Base-by-base conservation (phyloP, 2,113 vertebrate genomes). In the Stomatorhinus ivindoensis region DNA sequence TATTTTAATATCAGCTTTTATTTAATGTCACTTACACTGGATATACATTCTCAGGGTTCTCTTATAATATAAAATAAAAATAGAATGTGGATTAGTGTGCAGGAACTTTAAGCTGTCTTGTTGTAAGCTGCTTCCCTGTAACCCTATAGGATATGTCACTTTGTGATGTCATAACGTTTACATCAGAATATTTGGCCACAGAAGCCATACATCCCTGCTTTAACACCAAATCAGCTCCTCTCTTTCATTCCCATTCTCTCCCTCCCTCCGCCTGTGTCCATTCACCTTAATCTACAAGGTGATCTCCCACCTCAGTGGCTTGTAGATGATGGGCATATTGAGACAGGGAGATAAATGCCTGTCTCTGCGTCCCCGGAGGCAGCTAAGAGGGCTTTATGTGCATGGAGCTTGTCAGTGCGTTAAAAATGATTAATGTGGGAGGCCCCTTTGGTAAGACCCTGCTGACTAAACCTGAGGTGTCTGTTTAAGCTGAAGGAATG, bases 251-350 rank as follows among this genome's bases (percentile, higher is more conserved):
- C 35, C 15, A 19, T 42, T 80, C 17, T 80, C 73, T 80, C 73
- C 13, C 73, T 80, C 73, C 73, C 15, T 19, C 31, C 19, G 31
- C 31, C 4, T 42, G 31, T 80, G 73, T 27, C 73, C 73, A 80
- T 80, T 80, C 73, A 80, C 73, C 35, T 80, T 80, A 31, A 35
- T 80, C 73, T 80, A 80, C 73, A 80, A 80, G 73, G 73, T 80
- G 73, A 80, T 35, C 73, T 80, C 73, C 73, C 73, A 80, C 73
- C 73, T 39, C 73, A 80, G 73, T 80, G 73, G 35, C 35, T 42
- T 80, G 73, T 80, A 42, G 35, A 80, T 80, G 73, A 80, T 42
- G 73, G 73, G 73, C 15, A 80, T 80, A 80, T 39, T 6, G 15
- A 19, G 73, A 80, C 73, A 39, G 73, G 17, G 73, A 80, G 73